phyloP scores from a whole-genome alignment of 2,888 invertebrate species.

The Cheilosia urbana region DNA sequence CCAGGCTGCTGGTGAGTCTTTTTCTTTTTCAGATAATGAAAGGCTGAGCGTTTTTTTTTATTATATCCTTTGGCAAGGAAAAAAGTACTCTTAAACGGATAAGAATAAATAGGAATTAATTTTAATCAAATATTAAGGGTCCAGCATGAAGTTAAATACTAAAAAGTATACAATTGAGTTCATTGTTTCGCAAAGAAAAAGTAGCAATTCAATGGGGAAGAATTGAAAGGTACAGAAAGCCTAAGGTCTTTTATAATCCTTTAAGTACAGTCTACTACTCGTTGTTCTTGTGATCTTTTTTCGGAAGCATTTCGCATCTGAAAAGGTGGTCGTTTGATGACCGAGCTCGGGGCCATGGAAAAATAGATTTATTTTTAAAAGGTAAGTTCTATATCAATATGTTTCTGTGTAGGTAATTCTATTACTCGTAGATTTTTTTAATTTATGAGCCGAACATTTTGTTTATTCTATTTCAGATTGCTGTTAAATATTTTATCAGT shows the following conservation, averaged over 20 bases:
- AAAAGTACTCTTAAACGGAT: conserved; percentile 37
- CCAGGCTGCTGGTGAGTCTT: neutral
- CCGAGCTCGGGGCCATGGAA: neutral
- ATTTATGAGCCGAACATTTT: no score
- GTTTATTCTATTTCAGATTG: no score
- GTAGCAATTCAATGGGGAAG: neutral
- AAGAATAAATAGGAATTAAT: conserved; percentile 24
- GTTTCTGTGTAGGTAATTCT: neutral
- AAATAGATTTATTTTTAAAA: neutral
- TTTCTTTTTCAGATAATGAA: neutral
- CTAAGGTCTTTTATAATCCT: conserved; percentile 5
- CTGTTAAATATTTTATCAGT: neutral
- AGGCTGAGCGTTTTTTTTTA: conserved; percentile 3
- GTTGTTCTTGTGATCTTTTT: neutral
- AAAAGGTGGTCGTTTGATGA: neutral
- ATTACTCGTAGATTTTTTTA: neutral
- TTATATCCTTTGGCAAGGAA: conserved; percentile 4
- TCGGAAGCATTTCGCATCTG: neutral
- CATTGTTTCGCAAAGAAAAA: conserved; percentile 18
- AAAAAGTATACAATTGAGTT: conserved; percentile 16
- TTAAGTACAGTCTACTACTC: neutral
- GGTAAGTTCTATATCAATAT: neutral
- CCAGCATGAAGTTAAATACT: conserved; percentile 27
- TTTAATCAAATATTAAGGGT: conserved; percentile 31
- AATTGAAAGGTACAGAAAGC: conserved; percentile 10